Evolutionary conservation across 2,888 invertebrate species (phyloP).

Genomic region (Ophion ventricosus): DNA sequence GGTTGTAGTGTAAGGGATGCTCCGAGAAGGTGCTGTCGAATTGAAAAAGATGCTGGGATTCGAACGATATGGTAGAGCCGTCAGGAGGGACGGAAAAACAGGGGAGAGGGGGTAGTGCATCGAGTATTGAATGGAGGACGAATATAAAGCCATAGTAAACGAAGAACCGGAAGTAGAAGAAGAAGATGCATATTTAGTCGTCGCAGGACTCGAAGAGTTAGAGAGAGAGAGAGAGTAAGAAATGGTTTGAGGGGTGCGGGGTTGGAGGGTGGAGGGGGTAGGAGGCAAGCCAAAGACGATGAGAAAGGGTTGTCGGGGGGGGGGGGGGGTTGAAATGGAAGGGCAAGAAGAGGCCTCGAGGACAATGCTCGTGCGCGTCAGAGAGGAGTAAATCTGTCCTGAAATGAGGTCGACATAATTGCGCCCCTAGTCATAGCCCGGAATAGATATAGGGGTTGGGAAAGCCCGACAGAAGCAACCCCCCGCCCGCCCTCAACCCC

Average conservation of each 20-base stretch:
- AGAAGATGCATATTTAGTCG: slow-evolving; percentile 35
- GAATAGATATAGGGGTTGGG: slow-evolving; percentile 48
- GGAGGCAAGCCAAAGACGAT: slow-evolving; percentile 25
- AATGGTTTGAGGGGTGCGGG: no score
- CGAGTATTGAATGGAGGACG: slow-evolving; percentile 13
- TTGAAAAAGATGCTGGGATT: not conserved
- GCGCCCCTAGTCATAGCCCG: slow-evolving; percentile 76
- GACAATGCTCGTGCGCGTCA: slow-evolving; percentile 63
- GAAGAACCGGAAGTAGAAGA: slow-evolving; percentile 26
- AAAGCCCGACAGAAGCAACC: slow-evolving; percentile 42
- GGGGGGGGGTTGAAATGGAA: slow-evolving; percentile 2
- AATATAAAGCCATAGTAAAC: slow-evolving; percentile 10
- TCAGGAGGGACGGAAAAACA: slow-evolving; percentile 3
- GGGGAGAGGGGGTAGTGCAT: not conserved
- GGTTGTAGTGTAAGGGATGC: no score
- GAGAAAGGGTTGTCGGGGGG: slow-evolving; percentile 21
- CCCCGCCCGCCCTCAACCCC: not conserved
- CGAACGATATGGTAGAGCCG: not conserved
- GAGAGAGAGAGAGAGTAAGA: slow-evolving; percentile 52
- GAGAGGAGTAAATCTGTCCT: slow-evolving; percentile 75
- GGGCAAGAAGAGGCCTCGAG: slow-evolving; percentile 41
- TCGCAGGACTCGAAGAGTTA: not conserved
- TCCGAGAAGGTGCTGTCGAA: not conserved
- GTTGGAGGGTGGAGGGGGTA: slow-evolving; percentile 35
- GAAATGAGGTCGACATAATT: slow-evolving; percentile 82